Conservation (phyloP, 2,797 vertebrate species). For the Micromesistius poutassou region DNA sequence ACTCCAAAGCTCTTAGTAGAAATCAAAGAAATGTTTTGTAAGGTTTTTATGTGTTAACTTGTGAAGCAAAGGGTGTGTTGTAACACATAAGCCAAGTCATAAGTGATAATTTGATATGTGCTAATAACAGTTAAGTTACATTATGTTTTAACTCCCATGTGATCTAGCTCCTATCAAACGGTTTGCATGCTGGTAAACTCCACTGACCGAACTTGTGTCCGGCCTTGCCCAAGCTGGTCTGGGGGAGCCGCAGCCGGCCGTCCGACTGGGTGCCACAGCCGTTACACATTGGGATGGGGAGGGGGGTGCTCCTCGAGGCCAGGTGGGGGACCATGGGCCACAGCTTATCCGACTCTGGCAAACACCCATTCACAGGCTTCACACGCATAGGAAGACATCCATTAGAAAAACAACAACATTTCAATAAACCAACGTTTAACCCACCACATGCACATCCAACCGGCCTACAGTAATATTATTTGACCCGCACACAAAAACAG, state of each 20-base stretch:
- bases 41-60: too few species aligned
- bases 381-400: conserved; percentile 17
- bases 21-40: too few species aligned
- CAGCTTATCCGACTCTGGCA: conserved; percentile 77
- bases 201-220: conserved; percentile 79
- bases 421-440: not conserved
- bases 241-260: conserved; percentile 72
- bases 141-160: too few species aligned
- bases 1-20: too few species aligned
- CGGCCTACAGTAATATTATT: conserved; percentile 10
- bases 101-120: too few species aligned
- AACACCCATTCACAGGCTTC: conserved; percentile 78
- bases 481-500: conserved; percentile 18
- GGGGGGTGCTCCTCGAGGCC: conserved; percentile 70
- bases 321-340: conserved; percentile 89
- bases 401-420: not conserved
- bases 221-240: conserved; percentile 75
- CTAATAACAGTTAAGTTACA: too few species aligned
- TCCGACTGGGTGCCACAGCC: conserved; percentile 86
- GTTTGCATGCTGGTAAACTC: not conserved
- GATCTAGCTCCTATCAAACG: not conserved
- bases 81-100: too few species aligned
- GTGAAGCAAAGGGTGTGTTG: too few species aligned
- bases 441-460: not conserved
- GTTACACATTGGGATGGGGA: conserved; percentile 86